A percentile compares a stretch with the other conserved stretches of the same genome.
These are phyloP conservation scores for Drosophila lutescens DNA, from an alignment of 2,888 invertebrate species.

Conservation along the genomic window DNA sequence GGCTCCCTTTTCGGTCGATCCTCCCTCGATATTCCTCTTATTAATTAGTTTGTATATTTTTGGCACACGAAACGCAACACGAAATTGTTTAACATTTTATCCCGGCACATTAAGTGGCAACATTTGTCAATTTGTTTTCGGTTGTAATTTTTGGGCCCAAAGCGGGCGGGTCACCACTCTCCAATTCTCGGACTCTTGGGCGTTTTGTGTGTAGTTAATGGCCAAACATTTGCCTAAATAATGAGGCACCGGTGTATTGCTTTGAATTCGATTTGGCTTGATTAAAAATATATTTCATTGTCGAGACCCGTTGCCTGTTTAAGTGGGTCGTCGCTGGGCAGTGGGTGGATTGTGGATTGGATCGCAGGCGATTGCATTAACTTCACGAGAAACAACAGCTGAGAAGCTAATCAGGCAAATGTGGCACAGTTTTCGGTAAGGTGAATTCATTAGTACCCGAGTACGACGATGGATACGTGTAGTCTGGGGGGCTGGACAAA, in stretches of 20 bases:
- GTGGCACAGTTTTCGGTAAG: conserved; percentile 53
- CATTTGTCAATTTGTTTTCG: conserved; percentile 74
- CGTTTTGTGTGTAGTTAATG: conserved; percentile 72
- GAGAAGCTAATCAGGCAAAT: conserved; percentile 74
- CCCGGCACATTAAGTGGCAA: conserved; percentile 76
- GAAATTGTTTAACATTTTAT: conserved; percentile 77
- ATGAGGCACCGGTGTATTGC: conserved; percentile 80
- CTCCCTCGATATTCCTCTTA: conserved; percentile 60
- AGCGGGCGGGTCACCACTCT: conserved; percentile 46
- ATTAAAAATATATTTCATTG: conserved; percentile 80
- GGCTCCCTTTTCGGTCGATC: conserved; percentile 8
- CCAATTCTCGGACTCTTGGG: conserved; percentile 7
- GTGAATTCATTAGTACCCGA: conserved; percentile 52
- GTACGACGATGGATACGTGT: not conserved
- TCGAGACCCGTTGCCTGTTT: conserved; percentile 38
- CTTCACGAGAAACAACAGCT: conserved; percentile 53
- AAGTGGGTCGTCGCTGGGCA: conserved; percentile 39
- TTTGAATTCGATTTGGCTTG: conserved; percentile 79
- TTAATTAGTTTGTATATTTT: conserved; percentile 80
- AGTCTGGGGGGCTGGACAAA: conserved; percentile 20
- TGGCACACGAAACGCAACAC: conserved; percentile 69
- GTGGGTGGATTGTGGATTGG: conserved; percentile 40
- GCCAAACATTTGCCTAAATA: conserved; percentile 78
- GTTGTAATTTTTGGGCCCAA: conserved; percentile 32
- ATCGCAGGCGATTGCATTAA: conserved; percentile 6